These are phyloP conservation scores for Lonchura striata DNA, from an alignment of 2,113 vertebrate genomes.

Conservation along the genomic window DNA sequence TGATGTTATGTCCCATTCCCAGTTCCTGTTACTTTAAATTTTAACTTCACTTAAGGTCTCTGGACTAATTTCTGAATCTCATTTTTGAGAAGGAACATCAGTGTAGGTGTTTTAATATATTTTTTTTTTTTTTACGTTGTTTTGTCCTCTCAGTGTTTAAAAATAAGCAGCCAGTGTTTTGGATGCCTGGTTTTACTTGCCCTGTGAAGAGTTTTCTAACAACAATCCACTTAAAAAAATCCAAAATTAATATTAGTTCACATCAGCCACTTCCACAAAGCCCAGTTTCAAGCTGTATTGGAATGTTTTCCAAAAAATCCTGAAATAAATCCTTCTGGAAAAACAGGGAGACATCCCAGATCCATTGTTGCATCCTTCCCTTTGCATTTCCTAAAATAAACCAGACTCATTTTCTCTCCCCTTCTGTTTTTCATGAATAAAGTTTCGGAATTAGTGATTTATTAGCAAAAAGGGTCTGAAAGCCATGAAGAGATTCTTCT, in stretches of 20 bases:
- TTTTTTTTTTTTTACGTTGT: background rate
- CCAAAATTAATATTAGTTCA: background rate
- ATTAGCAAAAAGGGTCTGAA: background rate
- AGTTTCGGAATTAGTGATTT: background rate
- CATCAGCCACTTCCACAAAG: background rate
- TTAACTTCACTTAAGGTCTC: background rate
- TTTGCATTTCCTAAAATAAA: background rate
- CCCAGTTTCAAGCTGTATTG: background rate
- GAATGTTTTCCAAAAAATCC: background rate
- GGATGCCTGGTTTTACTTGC: background rate
- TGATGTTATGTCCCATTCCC: background rate
- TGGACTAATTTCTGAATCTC: background rate
- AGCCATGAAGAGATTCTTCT: background rate
- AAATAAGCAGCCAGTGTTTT: background rate
- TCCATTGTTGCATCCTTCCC: background rate
- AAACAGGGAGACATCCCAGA: background rate
- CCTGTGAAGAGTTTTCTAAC: background rate
- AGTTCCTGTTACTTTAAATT: background rate
- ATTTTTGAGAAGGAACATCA: background rate
- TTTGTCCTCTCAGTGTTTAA: background rate
- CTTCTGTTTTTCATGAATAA: conserved; percentile 6
- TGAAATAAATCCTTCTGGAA: background rate
- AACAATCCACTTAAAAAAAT: background rate
- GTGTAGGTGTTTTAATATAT: rapidly evolving
- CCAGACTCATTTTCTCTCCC: background rate